A percentile compares a stretch with the other conserved stretches of the same genome.
Conservation (phyloP, 2,797 vertebrate genomes). For the Xenopus petersii region DNA sequence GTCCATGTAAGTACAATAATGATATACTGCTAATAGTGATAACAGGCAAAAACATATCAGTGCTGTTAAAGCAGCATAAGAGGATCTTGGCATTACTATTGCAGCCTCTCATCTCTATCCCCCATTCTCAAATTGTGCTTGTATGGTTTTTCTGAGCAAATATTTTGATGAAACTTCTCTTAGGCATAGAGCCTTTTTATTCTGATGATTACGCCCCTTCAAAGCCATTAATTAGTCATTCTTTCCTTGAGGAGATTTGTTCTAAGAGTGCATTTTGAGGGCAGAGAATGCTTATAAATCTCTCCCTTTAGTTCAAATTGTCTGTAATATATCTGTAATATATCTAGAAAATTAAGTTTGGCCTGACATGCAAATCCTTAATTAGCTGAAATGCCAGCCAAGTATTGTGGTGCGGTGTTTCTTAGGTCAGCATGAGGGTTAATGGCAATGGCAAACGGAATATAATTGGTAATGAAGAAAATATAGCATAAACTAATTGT, state of each 20-base stretch:
- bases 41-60: no score
- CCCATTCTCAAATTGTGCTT: no score
- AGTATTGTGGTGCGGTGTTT: neutral
- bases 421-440: neutral
- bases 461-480: conserved; percentile 2
- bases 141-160: no score
- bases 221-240: conserved; percentile 1
- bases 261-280: neutral
- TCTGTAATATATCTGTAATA: neutral
- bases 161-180: no score
- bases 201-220: neutral
- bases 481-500: conserved; percentile 5
- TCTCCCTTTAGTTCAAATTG: neutral
- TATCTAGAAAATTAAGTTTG: neutral
- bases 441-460: neutral
- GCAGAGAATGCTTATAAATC: neutral
- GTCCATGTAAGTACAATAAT: no score
- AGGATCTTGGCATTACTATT: no score
- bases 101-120: no score
- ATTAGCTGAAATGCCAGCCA: conserved; percentile 1
- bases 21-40: no score
- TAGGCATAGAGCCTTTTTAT: neutral
- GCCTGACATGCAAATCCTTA: neutral
- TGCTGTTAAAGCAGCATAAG: no score
- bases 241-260: conserved; percentile 3